Percentiles rank a stretch among this genome's conserved stretches.
Conservation (phyloP, 2,113 vertebrate species). For the Bettongia penicillata region DNA sequence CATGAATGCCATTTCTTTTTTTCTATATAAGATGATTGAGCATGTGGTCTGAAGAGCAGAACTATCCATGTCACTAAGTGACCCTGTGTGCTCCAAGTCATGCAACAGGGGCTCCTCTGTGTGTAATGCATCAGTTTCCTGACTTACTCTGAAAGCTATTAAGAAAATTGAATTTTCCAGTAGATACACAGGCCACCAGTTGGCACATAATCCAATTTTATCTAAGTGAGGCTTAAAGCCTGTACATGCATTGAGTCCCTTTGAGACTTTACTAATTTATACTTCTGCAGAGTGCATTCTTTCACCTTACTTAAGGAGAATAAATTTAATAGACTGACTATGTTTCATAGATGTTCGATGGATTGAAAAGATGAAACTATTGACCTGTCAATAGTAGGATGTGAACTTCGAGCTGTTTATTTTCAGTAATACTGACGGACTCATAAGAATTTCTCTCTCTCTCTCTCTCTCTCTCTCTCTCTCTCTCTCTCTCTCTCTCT, state of each 20-base stretch:
- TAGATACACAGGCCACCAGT: neutral
- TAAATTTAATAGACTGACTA: neutral
- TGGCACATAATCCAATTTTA: neutral
- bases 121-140: neutral
- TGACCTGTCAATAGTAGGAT: neutral
- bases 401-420: neutral
- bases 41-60: neutral
- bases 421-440: neutral
- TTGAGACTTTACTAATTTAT: neutral
- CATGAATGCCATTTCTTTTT: neutral
- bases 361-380: neutral
- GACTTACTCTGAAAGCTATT: slow-evolving; percentile 14
- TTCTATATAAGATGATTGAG: neutral
- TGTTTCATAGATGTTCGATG: neutral
- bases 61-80: neutral
- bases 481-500: no score
- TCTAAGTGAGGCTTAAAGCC: neutral
- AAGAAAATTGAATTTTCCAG: neutral
- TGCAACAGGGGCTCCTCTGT: neutral
- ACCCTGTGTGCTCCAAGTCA: neutral
- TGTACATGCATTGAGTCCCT: neutral
- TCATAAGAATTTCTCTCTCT: neutral
- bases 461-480: neutral
- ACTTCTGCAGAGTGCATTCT: neutral
- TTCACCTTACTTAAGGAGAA: neutral